These are phyloP conservation scores for Thalassoma bifasciatum DNA, from an alignment of 2,113 vertebrate species.

Conservation along the genomic window DNA sequence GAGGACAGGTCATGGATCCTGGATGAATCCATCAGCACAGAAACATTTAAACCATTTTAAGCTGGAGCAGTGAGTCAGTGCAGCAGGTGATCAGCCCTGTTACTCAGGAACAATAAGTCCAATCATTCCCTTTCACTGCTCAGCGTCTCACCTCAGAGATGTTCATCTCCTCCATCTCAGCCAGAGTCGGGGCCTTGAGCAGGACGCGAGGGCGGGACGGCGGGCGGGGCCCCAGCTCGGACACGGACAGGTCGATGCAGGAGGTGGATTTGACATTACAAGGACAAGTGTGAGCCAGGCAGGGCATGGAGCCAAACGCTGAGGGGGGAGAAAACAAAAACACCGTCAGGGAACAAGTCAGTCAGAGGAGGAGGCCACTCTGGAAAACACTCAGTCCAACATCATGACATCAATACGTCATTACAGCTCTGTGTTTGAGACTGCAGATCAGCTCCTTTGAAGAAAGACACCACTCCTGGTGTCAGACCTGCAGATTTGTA, in stretches of 20 bases:
- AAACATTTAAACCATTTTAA: slow-evolving; percentile 15
- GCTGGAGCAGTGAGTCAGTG: slow-evolving; percentile 9
- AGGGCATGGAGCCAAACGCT: slow-evolving; percentile 93
- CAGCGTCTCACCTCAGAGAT: slow-evolving; percentile 85
- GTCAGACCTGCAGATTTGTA: no score
- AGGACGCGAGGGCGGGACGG: slow-evolving; percentile 85
- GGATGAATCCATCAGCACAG: not conserved
- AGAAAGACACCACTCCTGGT: not conserved
- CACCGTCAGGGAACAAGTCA: slow-evolving; percentile 1
- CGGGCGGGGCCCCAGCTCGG: slow-evolving; percentile 35
- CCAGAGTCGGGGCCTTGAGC: slow-evolving; percentile 94
- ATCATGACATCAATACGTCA: not conserved
- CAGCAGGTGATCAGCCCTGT: not conserved
- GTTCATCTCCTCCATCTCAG: slow-evolving; percentile 98
- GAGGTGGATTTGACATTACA: slow-evolving; percentile 87
- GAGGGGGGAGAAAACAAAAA: slow-evolving; percentile 13
- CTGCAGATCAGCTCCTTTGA: no score
- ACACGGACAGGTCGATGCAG: slow-evolving; percentile 89
- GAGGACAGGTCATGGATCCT: no score
- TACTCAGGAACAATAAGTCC: not conserved
- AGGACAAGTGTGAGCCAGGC: slow-evolving; percentile 86
- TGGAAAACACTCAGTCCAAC: not conserved
- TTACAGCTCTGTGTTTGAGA: not conserved
- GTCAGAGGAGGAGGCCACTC: not conserved
- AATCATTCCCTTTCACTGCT: not conserved